Base-by-base conservation (phyloP, 1,140 invertebrate genomes). In the Cyrtorhinus lividipennis region DNA sequence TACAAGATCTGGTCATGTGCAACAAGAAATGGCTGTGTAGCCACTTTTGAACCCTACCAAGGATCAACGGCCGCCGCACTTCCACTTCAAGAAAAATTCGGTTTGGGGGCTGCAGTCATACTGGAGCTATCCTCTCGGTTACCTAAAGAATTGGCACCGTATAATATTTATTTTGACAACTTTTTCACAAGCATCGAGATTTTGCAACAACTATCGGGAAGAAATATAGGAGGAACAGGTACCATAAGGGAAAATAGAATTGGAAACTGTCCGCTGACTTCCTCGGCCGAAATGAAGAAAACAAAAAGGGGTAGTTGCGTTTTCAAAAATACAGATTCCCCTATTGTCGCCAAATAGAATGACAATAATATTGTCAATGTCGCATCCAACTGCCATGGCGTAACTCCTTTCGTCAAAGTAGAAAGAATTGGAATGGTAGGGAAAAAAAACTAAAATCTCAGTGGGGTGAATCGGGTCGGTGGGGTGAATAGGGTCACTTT, bases 151-250 rank as follows among this genome's bases (percentile, higher is more conserved):
- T 25, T 23, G 23, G 59, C 18, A 45, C 59, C 62, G 10, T 24
- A 62, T 23, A 62, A 62, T 24, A 10, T 65, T 2, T 57, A 58
- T 3, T 24, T 66, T 24, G 62, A 66, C 15, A 59, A 44, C 10
- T 30, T 63, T 22, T 66, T 66, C 20, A 60, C 44, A 8, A 15
- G 53, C 24, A 2, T 58, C 12, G 24, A 58, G 26, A 22, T 58
- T n/a, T 2, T 58, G 20, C n/a, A 58, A 58, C n/a, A 58, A 24
- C 26, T 58, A 22, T n/a, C 56, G 1, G 24, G 24, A 24, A 58
- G 24, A 24, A 59, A 59, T 18, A 59, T 25, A 26, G 57, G 57
- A 23, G 57, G 20, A 18, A 59, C 57, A 3, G 57, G 57, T 1
- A 59, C 57, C 20, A 59, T 59, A 38, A 38, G 30, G 30, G 30